A percentile compares a stretch with the other conserved stretches of the same genome.
These are phyloP conservation scores for Xanthia togata DNA, from an alignment of 2,888 invertebrate species.

Conservation along the genomic window DNA sequence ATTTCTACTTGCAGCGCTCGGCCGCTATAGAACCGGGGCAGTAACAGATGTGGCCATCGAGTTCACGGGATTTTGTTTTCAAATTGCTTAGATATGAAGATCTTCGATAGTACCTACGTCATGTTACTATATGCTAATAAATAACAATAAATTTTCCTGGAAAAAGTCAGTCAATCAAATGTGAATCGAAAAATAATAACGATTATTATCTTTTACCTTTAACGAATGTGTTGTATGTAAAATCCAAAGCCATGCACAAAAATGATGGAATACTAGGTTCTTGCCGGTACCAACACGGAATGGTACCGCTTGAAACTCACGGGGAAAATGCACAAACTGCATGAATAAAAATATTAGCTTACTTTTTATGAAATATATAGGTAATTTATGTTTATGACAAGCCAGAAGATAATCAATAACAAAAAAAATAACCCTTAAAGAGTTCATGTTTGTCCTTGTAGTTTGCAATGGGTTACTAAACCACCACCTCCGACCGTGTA, in stretches of 20 bases:
- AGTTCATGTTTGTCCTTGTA: not conserved
- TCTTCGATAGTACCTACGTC: too few relatives aligned
- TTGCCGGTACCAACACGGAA: conserved; percentile 28
- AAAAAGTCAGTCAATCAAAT: conserved; percentile 23
- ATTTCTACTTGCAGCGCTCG: too few relatives aligned
- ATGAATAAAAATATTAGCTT: conserved; percentile 1
- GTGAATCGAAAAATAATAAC: not conserved
- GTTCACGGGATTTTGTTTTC: too few relatives aligned
- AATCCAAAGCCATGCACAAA: conserved; percentile 15
- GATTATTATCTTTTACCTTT: not conserved
- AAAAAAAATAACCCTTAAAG: not conserved
- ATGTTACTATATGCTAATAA: not conserved
- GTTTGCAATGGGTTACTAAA: not conserved
- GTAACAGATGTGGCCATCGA: too few relatives aligned
- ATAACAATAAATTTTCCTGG: conserved; percentile 7
- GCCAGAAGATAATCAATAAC: not conserved
- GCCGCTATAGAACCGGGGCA: too few relatives aligned
- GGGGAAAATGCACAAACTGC: conserved; percentile 46
- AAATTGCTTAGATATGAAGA: too few relatives aligned
- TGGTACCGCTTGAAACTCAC: conserved; percentile 30
- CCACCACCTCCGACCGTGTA: not conserved
- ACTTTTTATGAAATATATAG: not conserved
- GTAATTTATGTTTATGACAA: conserved; percentile 5
- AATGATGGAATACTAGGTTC: not conserved
- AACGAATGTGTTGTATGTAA: not conserved